Conservation (phyloP, 1,140 invertebrate species). For the Geopemphigus sp. region DNA sequence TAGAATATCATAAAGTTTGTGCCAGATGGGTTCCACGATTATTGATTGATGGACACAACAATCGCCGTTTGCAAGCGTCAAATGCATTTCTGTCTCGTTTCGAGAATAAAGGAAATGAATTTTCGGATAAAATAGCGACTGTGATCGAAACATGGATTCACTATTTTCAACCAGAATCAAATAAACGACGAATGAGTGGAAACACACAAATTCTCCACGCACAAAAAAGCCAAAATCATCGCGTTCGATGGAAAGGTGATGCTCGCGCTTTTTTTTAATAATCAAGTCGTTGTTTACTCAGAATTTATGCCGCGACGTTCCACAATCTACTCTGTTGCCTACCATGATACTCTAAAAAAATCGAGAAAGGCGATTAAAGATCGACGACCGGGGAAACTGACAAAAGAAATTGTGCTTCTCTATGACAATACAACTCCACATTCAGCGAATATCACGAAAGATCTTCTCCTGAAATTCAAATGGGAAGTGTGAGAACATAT, state of each 20-base stretch:
- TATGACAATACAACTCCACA: conserved; percentile 54
- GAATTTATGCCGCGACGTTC: neutral
- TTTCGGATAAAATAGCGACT: conserved; percentile 10
- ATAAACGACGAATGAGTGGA: neutral
- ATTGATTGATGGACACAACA: neutral
- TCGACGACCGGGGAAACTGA: neutral
- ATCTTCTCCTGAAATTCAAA: conserved; percentile 53
- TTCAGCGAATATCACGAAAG: conserved; percentile 52
- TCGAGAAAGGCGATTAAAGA: neutral
- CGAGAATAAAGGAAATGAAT: neutral
- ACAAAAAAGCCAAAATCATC: neutral
- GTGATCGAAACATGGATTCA: neutral
- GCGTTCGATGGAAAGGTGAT: conserved; percentile 8
- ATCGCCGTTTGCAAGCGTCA: neutral
- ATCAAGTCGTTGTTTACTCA: neutral
- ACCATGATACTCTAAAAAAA: neutral
- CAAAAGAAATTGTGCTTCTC: neutral
- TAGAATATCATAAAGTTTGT: neutral
- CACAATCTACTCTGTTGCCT: neutral
- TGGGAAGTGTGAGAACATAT: conserved; percentile 54
- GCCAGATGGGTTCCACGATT: neutral
- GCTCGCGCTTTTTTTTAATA: conserved; percentile 23
- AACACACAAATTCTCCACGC: neutral
- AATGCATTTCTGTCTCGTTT: neutral
- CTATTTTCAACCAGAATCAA: neutral